Base-by-base conservation (phyloP, 2,113 vertebrate species). In the Phrynosoma blainvillii region DNA sequence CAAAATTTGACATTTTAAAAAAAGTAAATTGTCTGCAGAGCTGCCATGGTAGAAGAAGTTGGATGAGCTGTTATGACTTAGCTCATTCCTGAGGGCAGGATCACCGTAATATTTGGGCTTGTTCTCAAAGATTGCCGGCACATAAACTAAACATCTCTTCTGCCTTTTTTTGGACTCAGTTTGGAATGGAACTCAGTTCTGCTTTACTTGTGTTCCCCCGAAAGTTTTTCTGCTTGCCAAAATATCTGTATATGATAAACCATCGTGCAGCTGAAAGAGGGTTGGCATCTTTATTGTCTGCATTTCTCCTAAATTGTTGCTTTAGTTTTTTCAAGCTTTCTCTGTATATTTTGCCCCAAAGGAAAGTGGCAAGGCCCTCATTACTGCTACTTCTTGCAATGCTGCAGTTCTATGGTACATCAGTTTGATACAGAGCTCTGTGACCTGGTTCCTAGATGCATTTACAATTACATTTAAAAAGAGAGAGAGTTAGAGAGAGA, bases 1-100 rank as follows among this genome's bases (percentile, higher is more conserved):
- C 0, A 0, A 0, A 1, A 14, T 74, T 90, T 86, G 2, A 0
- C 40, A 59, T 89, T 65, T 90, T 25, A 18, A 21, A 0, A 1
- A 84, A 84, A 47, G 47, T 83, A 68, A 12, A 5, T n/a, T 30
- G 85, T 12, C 65, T 79, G 1, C 16, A 52, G 84, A 71, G 73
- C 66, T 79, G 27, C 11, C 42, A 81, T 68, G 52, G 82, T 80
- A 84, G n/a, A 71, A 80, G 82, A 80, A 76, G 27, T 42, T 2
- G 21, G 21, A 5, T 83, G 74, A 89, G 84, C 81, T 94, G 68
- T 25, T 82, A 0, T 13, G 10, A 87, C 77, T 86, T 20, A 81
- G 3, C 30, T 82, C 54, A 52, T 65, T 83, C 11, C 27, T 21
- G 76, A 68, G 59, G 42, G 74, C 82, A 87, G 77, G 14, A 25